Conservation (phyloP, 1,140 invertebrate species). For the Bombus sibiricus region DNA sequence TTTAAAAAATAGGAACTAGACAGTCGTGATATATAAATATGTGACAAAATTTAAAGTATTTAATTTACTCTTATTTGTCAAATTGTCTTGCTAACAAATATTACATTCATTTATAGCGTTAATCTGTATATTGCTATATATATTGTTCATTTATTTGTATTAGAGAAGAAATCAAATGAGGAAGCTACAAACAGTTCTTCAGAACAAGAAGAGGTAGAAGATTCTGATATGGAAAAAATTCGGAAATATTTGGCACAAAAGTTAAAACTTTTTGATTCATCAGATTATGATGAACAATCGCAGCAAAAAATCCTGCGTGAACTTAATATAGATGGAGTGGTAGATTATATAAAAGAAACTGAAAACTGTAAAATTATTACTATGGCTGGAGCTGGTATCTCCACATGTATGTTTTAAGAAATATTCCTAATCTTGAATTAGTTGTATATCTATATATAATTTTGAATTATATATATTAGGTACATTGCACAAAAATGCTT, state of each 20-base stretch:
- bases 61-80: neutral
- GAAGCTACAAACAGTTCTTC: slow-evolving; percentile 31
- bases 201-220: slow-evolving; percentile 48
- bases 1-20: neutral
- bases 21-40: neutral
- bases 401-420: slow-evolving; percentile 89
- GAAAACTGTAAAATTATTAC: slow-evolving; percentile 94
- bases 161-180: slow-evolving; percentile 46
- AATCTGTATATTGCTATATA: neutral
- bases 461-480: neutral
- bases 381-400: slow-evolving; percentile 97
- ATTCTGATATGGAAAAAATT: slow-evolving; percentile 72
- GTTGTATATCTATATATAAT: neutral
- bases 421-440: slow-evolving; percentile 27
- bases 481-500: neutral
- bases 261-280: slow-evolving; percentile 65
- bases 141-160: slow-evolving; percentile 3
- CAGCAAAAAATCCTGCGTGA: slow-evolving; percentile 75
- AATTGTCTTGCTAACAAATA: neutral
- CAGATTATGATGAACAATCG: slow-evolving; percentile 28
- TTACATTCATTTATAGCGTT: neutral
- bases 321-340: slow-evolving; percentile 87
- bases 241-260: slow-evolving; percentile 73
- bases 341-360: slow-evolving; percentile 88
- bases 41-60: neutral